These are phyloP conservation scores for Latrodectus elegans DNA, from an alignment of 2,888 invertebrate species.

Conservation along the genomic window DNA sequence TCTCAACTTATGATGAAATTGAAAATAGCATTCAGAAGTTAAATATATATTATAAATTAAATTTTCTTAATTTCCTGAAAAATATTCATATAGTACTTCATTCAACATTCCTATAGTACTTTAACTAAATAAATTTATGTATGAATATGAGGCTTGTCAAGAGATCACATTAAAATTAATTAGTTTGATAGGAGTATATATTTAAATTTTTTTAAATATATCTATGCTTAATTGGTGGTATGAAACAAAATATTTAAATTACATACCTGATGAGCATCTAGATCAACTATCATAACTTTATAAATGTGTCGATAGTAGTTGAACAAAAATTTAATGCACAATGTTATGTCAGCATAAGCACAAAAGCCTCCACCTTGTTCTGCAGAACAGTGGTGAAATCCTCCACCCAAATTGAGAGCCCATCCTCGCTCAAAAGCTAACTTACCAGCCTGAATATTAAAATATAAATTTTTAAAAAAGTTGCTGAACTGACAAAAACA, in stretches of 20 bases:
- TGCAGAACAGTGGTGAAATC: slow-evolving; percentile 91
- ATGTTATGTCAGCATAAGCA: slow-evolving; percentile 90
- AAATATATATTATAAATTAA: too few species aligned
- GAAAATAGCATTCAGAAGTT: too few species aligned
- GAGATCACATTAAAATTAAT: too few species aligned
- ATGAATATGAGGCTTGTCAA: too few species aligned
- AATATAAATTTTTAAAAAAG: background rate
- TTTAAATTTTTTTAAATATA: too few species aligned
- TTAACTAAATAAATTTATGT: too few species aligned
- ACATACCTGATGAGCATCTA: slow-evolving; percentile 91
- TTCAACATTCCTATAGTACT: too few species aligned
- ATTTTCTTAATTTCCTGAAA: too few species aligned
- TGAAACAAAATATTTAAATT: background rate
- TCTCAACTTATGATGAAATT: too few species aligned
- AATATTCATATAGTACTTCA: too few species aligned
- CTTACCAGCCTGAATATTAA: slow-evolving; percentile 81
- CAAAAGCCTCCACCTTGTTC: slow-evolving; percentile 89
- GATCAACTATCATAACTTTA: slow-evolving; percentile 86
- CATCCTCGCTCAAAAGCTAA: slow-evolving; percentile 88
- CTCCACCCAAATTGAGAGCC: slow-evolving; percentile 93
- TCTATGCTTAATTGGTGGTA: too few species aligned
- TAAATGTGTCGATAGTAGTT: slow-evolving; percentile 76
- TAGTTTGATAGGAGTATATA: too few species aligned
- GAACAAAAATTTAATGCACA: slow-evolving; percentile 83
- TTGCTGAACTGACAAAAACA: background rate